Base-by-base conservation (phyloP, 2,888 invertebrate genomes). In the Zelleria hepariella region DNA sequence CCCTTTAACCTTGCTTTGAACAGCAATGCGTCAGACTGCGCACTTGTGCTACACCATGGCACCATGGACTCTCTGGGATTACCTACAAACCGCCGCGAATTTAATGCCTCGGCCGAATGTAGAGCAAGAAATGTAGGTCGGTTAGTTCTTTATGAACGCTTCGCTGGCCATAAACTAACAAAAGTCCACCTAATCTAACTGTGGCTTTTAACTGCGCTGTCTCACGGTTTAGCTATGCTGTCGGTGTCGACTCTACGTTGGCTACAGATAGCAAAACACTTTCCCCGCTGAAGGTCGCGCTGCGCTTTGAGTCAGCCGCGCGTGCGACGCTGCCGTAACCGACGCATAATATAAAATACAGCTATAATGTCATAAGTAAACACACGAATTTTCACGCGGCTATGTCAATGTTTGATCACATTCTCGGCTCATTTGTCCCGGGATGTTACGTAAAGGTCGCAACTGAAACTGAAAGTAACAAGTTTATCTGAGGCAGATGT, bases 271-370 rank as follows among this genome's bases (percentile, higher is more conserved):
- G 76, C 77, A 73, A 80, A 83, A 79, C 80, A 83, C 84, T 84
- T 84, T 84, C 82, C 62, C 78, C 62, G 26, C 62, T 73, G 82
- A 83, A 84, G 84, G 85, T 82, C 82, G 75, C 61, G 75, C 78
- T 78, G 71, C 51, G 51, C 20, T 23, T 74, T 64, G 66, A 21
- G 8, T 23, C 59, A 61, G 64, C 66, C 67, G 70, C 69, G 74
- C 69, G 71, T 67, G 72, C 67, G 67, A 66, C 70, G 61, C 63
- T 68, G 68, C 66, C 66, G 67, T 71, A 69, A 68, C 68, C 63
- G 68, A 54, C n/a, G 15, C 25, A 6, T 26, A 18, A 25, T 54
- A 26, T 6, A 24, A 15, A 26, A 54, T 26, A 15, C 51, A 25
- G 25, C n/a, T 25, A 53, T 25, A 54, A 54, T 26, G 25, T 26